Evolutionary conservation across 2,797 vertebrate genomes (phyloP).

Genomic region (Macropodus opercularis): DNA sequence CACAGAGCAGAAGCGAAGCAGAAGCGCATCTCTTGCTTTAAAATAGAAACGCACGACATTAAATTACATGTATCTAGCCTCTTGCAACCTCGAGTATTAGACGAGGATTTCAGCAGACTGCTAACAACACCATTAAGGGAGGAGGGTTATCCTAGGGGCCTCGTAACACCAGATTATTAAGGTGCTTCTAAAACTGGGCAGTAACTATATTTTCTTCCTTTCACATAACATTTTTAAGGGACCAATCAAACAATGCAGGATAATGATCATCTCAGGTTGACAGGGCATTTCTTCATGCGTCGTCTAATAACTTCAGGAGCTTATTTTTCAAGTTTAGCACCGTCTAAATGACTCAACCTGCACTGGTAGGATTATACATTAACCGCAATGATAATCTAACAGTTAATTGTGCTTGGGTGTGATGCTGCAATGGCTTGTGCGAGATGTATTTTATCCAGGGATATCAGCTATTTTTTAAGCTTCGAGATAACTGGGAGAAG

Average conservation of each 20-base stretch:
- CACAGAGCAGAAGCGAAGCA: slow-evolving; percentile 63
- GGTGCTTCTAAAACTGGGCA: slow-evolving; percentile 54
- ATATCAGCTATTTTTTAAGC: slow-evolving; percentile 30
- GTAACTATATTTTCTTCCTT: slow-evolving; percentile 47
- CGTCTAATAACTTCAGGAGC: slow-evolving; percentile 28
- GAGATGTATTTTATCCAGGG: slow-evolving; percentile 21
- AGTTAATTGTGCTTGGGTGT: slow-evolving; percentile 31
- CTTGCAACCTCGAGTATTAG: slow-evolving; percentile 50
- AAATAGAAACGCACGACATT: slow-evolving; percentile 52
- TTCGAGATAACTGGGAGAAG: slow-evolving; percentile 46
- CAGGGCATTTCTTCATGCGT: slow-evolving; percentile 40
- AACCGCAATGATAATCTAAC: slow-evolving; percentile 15
- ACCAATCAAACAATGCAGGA: slow-evolving; percentile 68
- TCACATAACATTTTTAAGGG: slow-evolving; percentile 67
- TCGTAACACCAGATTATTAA: slow-evolving; percentile 64
- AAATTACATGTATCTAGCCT: slow-evolving; percentile 61
- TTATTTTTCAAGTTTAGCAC: slow-evolving; percentile 42
- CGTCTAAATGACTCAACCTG: slow-evolving; percentile 38
- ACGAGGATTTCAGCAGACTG: slow-evolving; percentile 60
- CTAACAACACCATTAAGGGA: slow-evolving; percentile 66
- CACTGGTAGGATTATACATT: slow-evolving; percentile 17
- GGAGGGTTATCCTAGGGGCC: slow-evolving; percentile 58
- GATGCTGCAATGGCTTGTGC: background rate
- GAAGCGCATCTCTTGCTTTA: slow-evolving; percentile 38
- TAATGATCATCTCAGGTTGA: slow-evolving; percentile 71